These are phyloP conservation scores for Clarias magur DNA, from an alignment of 2,113 vertebrate genomes.

Conservation along the genomic window DNA sequence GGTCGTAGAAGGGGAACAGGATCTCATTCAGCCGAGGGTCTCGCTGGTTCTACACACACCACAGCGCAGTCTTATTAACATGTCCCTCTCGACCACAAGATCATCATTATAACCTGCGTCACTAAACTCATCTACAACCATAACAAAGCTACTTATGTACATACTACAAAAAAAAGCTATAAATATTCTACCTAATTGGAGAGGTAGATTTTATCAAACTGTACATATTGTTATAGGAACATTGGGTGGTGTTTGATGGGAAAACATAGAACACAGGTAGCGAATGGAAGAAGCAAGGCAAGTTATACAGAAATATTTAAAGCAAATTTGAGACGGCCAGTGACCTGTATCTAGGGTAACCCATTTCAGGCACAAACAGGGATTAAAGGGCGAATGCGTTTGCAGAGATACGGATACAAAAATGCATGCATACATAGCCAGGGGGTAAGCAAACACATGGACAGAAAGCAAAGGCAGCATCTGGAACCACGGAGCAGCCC, in stretches of 20 bases:
- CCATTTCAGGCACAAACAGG: slow-evolving; percentile 21
- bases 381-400: neutral
- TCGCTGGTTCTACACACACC: slow-evolving; percentile 85
- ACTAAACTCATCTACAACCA: slow-evolving; percentile 13
- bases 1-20: slow-evolving; percentile 97
- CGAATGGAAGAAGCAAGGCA: neutral
- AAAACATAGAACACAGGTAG: slow-evolving; percentile 13
- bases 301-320: neutral
- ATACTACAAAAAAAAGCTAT: neutral
- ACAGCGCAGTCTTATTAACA: slow-evolving; percentile 14
- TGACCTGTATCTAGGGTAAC: slow-evolving; percentile 21
- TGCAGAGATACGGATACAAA: slow-evolving; percentile 23
- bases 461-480: slow-evolving; percentile 40
- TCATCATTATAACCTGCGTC: slow-evolving; percentile 28
- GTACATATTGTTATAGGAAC: neutral
- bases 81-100: slow-evolving; percentile 21
- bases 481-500: slow-evolving; percentile 27
- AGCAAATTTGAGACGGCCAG: neutral
- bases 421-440: slow-evolving; percentile 28
- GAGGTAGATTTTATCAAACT: neutral
- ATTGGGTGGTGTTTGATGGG: slow-evolving; percentile 5
- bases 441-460: slow-evolving; percentile 33
- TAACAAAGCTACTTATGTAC: neutral
- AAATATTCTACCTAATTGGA: neutral
- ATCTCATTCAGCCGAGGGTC: slow-evolving; percentile 98